These are phyloP conservation scores for Salpingus planirostris DNA, from an alignment of 2,888 invertebrate genomes.

Conservation along the genomic window DNA sequence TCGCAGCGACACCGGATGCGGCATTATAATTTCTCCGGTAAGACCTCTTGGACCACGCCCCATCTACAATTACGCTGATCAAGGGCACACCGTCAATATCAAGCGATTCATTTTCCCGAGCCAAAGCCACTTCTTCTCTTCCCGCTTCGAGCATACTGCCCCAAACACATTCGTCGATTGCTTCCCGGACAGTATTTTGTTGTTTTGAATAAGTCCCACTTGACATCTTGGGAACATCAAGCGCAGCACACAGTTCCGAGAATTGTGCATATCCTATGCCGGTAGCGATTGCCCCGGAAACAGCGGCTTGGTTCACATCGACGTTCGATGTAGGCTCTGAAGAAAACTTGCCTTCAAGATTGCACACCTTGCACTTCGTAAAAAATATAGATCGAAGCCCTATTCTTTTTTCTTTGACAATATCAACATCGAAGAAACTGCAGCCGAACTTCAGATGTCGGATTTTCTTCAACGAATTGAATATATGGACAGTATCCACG, in stretches of 20 bases:
- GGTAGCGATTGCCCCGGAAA: not conserved
- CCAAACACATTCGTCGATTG: slow-evolving; percentile 2
- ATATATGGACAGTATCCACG: too few species aligned
- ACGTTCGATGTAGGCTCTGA: not conserved
- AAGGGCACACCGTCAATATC: slow-evolving; percentile 12
- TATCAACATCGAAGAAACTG: not conserved
- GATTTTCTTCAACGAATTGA: too few species aligned
- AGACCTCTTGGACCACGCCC: slow-evolving; percentile 18
- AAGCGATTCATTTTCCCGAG: slow-evolving; percentile 13
- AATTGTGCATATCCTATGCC: slow-evolving; percentile 1
- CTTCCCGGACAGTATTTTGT: slow-evolving; percentile 1
- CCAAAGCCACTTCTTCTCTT: slow-evolving; percentile 5
- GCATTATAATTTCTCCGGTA: slow-evolving; percentile 13
- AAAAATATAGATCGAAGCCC: not conserved
- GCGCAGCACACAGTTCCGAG: not conserved
- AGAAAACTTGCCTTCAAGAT: not conserved
- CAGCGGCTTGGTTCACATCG: not conserved
- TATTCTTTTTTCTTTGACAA: not conserved
- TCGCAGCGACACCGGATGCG: slow-evolving; percentile 3
- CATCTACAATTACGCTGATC: slow-evolving; percentile 18
- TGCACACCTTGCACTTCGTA: not conserved
- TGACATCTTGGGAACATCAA: slow-evolving; percentile 5
- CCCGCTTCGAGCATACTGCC: slow-evolving; percentile 6
- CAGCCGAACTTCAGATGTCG: too few species aligned
- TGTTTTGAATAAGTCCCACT: not conserved